Conservation (phyloP, 2,888 invertebrate genomes). For the Pedicia rivosa region DNA sequence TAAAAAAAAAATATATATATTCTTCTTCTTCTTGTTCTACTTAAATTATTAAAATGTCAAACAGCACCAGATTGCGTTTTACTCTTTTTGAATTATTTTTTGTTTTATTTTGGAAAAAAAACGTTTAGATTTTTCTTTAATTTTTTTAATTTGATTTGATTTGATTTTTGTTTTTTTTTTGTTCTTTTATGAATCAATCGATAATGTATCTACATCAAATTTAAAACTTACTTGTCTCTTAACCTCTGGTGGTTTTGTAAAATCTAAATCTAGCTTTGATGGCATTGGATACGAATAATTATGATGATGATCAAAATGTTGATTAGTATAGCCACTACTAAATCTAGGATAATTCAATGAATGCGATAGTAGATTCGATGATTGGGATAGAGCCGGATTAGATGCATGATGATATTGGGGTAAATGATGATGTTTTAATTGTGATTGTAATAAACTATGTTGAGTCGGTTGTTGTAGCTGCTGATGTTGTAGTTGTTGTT, state of each 20-base stretch:
- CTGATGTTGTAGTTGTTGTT: slow-evolving; percentile 16
- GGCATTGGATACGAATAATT: slow-evolving; percentile 21
- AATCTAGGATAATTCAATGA: not conserved
- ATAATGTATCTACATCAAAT: slow-evolving; percentile 34
- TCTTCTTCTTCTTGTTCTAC: too few species aligned
- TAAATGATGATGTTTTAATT: slow-evolving; percentile 14
- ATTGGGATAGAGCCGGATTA: slow-evolving; percentile 19
- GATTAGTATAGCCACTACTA: slow-evolving; percentile 11
- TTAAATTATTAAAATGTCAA: too few species aligned
- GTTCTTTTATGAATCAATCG: too few species aligned
- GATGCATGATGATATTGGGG: slow-evolving; percentile 11
- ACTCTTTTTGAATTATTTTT: too few species aligned
- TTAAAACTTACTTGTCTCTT: slow-evolving; percentile 35
- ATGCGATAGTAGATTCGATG: slow-evolving; percentile 12
- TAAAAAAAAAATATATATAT: too few species aligned
- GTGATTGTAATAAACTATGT: slow-evolving; percentile 26
- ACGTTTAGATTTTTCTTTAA: too few species aligned
- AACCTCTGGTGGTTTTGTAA: slow-evolving; percentile 30
- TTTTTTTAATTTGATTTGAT: too few species aligned
- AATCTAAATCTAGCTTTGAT: slow-evolving; percentile 34
- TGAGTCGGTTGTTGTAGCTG: slow-evolving; percentile 9
- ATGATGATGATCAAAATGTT: slow-evolving; percentile 17
- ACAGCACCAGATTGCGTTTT: too few species aligned
- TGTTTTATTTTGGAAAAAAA: too few species aligned
- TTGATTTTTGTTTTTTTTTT: too few species aligned